Percentiles rank a stretch among this genome's conserved stretches.
These are phyloP conservation scores for Calonectris borealis DNA, from an alignment of 2,113 vertebrate genomes.

Conservation along the genomic window DNA sequence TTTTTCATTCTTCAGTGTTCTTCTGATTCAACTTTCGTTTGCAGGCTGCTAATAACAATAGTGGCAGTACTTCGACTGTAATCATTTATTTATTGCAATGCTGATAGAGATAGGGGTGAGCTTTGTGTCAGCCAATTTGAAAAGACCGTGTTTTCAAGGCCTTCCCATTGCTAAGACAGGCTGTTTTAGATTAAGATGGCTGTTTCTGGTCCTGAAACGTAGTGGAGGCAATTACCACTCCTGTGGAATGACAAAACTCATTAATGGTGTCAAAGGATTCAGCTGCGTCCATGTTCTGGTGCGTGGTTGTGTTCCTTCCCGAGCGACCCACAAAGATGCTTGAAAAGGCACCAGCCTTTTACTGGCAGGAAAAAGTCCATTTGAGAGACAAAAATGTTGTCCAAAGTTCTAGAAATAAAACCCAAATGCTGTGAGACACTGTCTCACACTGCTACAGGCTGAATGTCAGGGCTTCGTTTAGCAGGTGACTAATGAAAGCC, in stretches of 20 bases:
- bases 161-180: neutral
- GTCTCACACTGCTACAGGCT: neutral
- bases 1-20: conserved; percentile 3
- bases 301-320: neutral
- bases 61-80: conserved; percentile 4
- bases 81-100: conserved; percentile 63
- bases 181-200: conserved; percentile 10
- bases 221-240: neutral
- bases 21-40: neutral
- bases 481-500: neutral
- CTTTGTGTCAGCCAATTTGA: conserved; percentile 43
- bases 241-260: neutral
- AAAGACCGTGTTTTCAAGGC: neutral
- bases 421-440: neutral
- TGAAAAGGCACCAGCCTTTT: neutral
- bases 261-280: conserved; percentile 14
- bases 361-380: neutral
- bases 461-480: neutral
- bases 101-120: conserved; percentile 34
- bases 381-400: neutral
- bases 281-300: neutral
- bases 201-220: neutral
- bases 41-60: conserved; percentile 35
- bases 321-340: neutral
- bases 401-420: neutral